phyloP scores from a whole-genome alignment of 2,113 vertebrate genomes.

The Prochilodus magdalenae region DNA sequence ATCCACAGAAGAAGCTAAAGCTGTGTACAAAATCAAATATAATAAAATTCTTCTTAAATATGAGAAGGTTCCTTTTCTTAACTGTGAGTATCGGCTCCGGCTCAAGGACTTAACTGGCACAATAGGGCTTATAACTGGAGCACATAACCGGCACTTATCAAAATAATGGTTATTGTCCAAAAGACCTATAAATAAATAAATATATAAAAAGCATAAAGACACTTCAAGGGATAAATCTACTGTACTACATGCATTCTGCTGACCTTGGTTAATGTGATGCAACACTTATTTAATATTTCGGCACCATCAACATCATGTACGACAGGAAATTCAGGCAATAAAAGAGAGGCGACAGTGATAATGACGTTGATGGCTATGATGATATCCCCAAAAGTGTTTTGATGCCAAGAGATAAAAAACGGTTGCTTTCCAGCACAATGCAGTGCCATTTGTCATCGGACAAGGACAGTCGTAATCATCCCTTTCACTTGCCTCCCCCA shows the following conservation, averaged over 20 bases:
- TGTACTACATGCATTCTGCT: neutral
- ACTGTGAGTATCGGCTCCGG: too few relatives aligned
- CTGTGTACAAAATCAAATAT: too few relatives aligned
- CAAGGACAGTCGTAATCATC: conserved; percentile 83
- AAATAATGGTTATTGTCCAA: neutral
- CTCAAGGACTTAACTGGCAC: too few relatives aligned
- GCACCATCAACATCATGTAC: conserved; percentile 24
- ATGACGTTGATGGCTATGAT: conserved; percentile 66
- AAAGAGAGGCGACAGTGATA: conserved; percentile 57
- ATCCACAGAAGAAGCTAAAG: too few relatives aligned
- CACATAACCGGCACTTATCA: too few relatives aligned
- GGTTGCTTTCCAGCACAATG: conserved; percentile 73
- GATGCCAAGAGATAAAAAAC: conserved; percentile 80
- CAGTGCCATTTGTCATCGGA: conserved; percentile 82
- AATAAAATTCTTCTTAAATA: too few relatives aligned
- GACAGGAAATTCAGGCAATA: conserved; percentile 35
- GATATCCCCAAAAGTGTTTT: conserved; percentile 73
- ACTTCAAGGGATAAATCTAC: neutral
- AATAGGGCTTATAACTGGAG: too few relatives aligned
- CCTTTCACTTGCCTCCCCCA: conserved; percentile 74
- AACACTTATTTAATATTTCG: conserved; percentile 34
- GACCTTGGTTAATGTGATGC: conserved; percentile 46
- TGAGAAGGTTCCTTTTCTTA: too few relatives aligned
- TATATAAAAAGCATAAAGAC: neutral
- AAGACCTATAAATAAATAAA: neutral